Conservation (phyloP, 2,888 invertebrate genomes). For the Podotricha telesiphe region DNA sequence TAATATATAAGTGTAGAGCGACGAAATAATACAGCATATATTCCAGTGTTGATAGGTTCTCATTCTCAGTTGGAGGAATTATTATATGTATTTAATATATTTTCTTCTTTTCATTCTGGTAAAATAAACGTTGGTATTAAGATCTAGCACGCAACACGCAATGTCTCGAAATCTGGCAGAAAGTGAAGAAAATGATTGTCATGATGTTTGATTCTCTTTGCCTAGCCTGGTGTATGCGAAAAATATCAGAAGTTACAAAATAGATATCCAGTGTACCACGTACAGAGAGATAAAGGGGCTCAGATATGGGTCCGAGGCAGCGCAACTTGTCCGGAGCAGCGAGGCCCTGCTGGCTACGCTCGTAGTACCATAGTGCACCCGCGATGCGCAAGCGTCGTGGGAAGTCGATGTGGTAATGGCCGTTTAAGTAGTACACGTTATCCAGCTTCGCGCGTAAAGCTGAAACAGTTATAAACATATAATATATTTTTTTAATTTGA, state of each 20-base stretch:
- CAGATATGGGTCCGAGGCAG: conserved; percentile 94
- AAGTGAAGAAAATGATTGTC: too few species aligned
- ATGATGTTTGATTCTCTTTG: too few species aligned
- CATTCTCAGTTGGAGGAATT: too few species aligned
- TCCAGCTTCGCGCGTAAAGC: conserved; percentile 91
- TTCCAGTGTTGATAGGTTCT: too few species aligned
- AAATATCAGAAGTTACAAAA: not conserved
- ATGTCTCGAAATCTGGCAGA: not conserved
- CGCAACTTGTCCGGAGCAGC: conserved; percentile 93
- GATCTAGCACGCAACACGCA: not conserved
- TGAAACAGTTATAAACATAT: conserved; percentile 52
- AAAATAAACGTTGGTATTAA: too few species aligned
- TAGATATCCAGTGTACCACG: conserved; percentile 43
- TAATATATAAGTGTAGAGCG: too few species aligned
- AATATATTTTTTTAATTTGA: not conserved
- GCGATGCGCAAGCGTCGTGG: conserved; percentile 91
- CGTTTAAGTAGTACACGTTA: conserved; percentile 95
- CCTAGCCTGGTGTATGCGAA: not conserved
- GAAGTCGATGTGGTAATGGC: conserved; percentile 96
- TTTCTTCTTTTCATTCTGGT: too few species aligned
- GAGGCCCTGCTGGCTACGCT: conserved; percentile 90
- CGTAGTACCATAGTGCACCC: conserved; percentile 94
- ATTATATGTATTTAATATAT: too few species aligned
- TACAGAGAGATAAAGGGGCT: conserved; percentile 93
- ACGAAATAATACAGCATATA: too few species aligned